Evolutionary conservation across 2,888 invertebrate species (phyloP), one percentile per base, ranked within the genome.

Genomic region (Seladonia tumulorum): DNA sequence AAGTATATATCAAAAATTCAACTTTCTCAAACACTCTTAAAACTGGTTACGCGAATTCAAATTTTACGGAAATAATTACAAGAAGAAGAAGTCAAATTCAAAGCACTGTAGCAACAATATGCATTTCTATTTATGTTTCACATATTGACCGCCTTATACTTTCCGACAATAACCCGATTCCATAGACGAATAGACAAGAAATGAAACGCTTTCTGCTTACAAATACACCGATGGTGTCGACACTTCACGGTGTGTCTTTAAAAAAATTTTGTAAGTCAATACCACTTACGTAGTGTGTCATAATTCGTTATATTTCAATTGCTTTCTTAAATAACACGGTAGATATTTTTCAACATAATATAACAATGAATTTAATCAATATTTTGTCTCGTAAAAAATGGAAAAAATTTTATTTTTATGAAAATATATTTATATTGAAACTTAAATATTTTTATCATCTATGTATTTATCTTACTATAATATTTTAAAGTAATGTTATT

Each of bases 161-260:
- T 85, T 81, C 74, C 81, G 53, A 80, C 85, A 83, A 87, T 87
- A 88, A 88, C 87, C 88, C 88, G 85, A 83, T 88, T 88, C 85
- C 79, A 81, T 81, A 83, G 82, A 85, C 78, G 85, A 87, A 85
- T 75, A 83, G 76, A 79, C 66, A 81, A 85, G 84, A 87, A 76
- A 82, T 79, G 81, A 82, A 86, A 83, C 77, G 70, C 79, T 81
- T 81, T 73, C 66, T 72, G 68, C 29, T 78, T 79, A 76, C 63
- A 82, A 82, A 73, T 74, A 49, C 72, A 68, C 57, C 87, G 87
- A 87, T 68, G 72, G 87, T 87, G 87, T 83, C 87, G 87, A 87
- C 87, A 73, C 87, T 73, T 73, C 42, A 80, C 74, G 72, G 53
- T 45, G 42, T 25, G 29, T 49, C 70, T 71, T 18, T 53, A 39